These are phyloP conservation scores for Nemotelus pantherinus DNA, from an alignment of 2,888 invertebrate species.

Conservation along the genomic window DNA sequence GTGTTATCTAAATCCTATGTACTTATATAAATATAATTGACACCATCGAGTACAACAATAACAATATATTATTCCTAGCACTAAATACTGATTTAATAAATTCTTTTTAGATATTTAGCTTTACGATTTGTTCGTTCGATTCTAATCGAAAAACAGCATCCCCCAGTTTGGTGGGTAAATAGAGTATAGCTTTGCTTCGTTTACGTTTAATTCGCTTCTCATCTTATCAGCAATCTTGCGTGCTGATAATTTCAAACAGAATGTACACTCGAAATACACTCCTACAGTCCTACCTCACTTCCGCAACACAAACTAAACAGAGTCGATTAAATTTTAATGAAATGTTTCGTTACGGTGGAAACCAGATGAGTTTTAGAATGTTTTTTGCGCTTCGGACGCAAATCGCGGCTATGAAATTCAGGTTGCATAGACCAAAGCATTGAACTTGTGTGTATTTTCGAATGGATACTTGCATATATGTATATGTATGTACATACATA, in stretches of 20 bases:
- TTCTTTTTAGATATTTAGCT: too few relatives aligned
- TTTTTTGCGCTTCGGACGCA: slow-evolving; percentile 1
- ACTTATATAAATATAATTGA: too few relatives aligned
- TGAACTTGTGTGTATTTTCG: background rate
- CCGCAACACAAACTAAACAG: slow-evolving; percentile 36
- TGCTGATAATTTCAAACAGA: slow-evolving; percentile 34
- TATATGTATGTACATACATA: background rate
- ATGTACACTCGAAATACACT: background rate
- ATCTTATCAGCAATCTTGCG: slow-evolving; percentile 41
- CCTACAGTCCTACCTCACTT: slow-evolving; percentile 3
- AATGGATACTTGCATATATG: background rate
- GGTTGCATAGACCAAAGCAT: slow-evolving; percentile 5
- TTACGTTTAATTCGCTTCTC: slow-evolving; percentile 12
- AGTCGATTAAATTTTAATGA: slow-evolving; percentile 43
- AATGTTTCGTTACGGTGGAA: slow-evolving; percentile 31
- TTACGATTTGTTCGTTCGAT: too few relatives aligned
- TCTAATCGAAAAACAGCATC: too few relatives aligned
- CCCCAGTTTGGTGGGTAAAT: too few relatives aligned
- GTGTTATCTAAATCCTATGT: too few relatives aligned
- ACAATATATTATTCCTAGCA: too few relatives aligned
- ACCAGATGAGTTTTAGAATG: slow-evolving; percentile 1
- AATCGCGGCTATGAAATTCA: background rate
- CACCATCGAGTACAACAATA: too few relatives aligned
- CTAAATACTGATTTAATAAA: too few relatives aligned
- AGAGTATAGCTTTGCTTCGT: background rate